phyloP scores from a whole-genome alignment of 2,888 invertebrate genomes.

The Nomada ruficornis region DNA sequence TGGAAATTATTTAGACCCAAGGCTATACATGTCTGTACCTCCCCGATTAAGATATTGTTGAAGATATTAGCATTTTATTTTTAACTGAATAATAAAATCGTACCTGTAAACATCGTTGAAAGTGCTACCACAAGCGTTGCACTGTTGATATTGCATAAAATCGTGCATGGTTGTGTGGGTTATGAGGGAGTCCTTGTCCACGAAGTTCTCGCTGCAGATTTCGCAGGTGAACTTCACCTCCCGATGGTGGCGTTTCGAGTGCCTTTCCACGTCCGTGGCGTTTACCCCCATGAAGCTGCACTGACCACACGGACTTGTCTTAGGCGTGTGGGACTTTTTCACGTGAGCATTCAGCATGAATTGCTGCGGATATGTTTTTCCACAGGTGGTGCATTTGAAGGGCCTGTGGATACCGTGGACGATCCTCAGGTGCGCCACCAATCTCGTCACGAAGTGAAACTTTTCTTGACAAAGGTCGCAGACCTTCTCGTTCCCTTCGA shows the following conservation, averaged over 20 bases:
- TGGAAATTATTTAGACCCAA: too few species aligned
- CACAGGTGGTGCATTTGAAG: conserved; percentile 77
- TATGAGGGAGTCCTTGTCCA: conserved; percentile 66
- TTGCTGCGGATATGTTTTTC: conserved; percentile 76
- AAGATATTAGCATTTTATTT: too few species aligned
- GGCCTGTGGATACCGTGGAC: conserved; percentile 77
- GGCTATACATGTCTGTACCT: too few species aligned
- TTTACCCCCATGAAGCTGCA: conserved; percentile 77
- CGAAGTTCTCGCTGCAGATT: conserved; percentile 73
- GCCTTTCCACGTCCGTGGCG: conserved; percentile 73
- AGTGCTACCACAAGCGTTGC: conserved; percentile 72
- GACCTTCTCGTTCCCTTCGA: conserved; percentile 71
- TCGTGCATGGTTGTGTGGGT: conserved; percentile 74
- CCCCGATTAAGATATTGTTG: too few species aligned
- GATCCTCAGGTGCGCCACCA: conserved; percentile 77
- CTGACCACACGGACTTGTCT: conserved; percentile 72
- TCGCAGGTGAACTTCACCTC: conserved; percentile 70
- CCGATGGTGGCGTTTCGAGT: conserved; percentile 70
- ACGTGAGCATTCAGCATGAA: conserved; percentile 79
- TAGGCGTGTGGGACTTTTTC: conserved; percentile 76
- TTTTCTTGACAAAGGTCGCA: conserved; percentile 77
- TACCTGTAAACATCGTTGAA: conserved; percentile 74
- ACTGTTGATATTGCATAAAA: conserved; percentile 73
- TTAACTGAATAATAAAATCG: too few species aligned
- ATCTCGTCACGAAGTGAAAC: conserved; percentile 77